These are phyloP conservation scores for Yponomeuta malinellus DNA, from an alignment of 2,888 invertebrate genomes.

Conservation along the genomic window DNA sequence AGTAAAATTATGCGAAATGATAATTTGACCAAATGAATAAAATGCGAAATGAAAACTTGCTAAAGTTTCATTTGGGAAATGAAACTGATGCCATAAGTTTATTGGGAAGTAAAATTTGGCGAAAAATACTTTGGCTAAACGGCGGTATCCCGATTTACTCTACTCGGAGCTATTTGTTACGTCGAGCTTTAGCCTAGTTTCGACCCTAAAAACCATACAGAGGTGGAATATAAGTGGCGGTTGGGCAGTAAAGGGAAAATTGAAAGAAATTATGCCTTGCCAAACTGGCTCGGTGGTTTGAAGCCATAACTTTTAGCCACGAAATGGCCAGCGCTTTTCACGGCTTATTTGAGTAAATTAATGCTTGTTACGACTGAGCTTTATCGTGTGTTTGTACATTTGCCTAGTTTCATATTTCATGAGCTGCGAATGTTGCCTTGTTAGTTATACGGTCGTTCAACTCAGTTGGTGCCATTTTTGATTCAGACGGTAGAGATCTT, in stretches of 20 bases:
- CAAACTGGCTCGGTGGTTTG: neutral
- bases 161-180: too few relatives aligned
- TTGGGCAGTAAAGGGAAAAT: slow-evolving; percentile 7
- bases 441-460: neutral
- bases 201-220: neutral
- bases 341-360: slow-evolving; percentile 27
- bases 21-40: too few relatives aligned
- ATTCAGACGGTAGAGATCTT: neutral
- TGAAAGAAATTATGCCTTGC: slow-evolving; percentile 12
- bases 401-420: neutral
- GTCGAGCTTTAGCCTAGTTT: too few relatives aligned
- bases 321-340: slow-evolving; percentile 26
- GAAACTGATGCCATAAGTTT: too few relatives aligned
- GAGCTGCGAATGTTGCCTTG: neutral
- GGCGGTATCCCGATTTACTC: too few relatives aligned
- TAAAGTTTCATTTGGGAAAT: too few relatives aligned
- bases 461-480: neutral
- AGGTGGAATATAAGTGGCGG: neutral
- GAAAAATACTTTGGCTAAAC: too few relatives aligned
- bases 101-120: too few relatives aligned
- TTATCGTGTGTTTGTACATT: neutral
- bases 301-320: slow-evolving; percentile 31
- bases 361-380: slow-evolving; percentile 12
- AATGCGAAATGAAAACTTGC: too few relatives aligned
- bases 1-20: too few relatives aligned